A percentile compares a stretch with the other conserved stretches of the same genome.
Conservation (phyloP, 2,888 invertebrate species). For the Tinea pellionella region DNA sequence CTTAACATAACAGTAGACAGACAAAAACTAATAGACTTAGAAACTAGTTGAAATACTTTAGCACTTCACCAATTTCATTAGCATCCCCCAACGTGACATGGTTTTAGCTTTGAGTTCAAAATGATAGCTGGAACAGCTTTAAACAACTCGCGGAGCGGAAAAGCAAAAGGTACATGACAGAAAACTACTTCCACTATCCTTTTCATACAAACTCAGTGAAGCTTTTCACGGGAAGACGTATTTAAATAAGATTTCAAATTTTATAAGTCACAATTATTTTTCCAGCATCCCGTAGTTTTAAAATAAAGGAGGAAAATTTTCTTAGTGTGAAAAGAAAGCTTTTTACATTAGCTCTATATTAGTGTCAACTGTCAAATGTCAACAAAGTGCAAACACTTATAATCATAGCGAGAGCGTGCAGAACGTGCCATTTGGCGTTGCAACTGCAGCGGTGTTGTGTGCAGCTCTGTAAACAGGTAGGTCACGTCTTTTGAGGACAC, state of each 20-base stretch:
- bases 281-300: background rate
- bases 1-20: background rate
- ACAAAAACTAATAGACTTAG: background rate
- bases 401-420: constrained; percentile 4
- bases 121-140: background rate
- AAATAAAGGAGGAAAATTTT: background rate
- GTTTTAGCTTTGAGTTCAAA: background rate
- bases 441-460: background rate
- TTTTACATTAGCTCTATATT: background rate
- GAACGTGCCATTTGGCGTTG: constrained; percentile 10
- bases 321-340: background rate
- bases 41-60: too few species aligned
- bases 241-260: background rate
- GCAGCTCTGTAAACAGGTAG: constrained; percentile 13
- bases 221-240: background rate
- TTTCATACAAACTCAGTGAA: constrained; percentile 2
- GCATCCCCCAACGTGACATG: background rate
- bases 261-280: background rate
- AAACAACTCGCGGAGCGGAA: background rate
- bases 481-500: constrained; percentile 10
- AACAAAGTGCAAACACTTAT: constrained; percentile 3
- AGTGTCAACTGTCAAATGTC: background rate
- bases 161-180: background rate
- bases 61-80: constrained; percentile 3
- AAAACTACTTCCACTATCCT: background rate